phyloP scores from a whole-genome alignment of 1,140 invertebrate genomes.

The Drosophila tsacasi region DNA sequence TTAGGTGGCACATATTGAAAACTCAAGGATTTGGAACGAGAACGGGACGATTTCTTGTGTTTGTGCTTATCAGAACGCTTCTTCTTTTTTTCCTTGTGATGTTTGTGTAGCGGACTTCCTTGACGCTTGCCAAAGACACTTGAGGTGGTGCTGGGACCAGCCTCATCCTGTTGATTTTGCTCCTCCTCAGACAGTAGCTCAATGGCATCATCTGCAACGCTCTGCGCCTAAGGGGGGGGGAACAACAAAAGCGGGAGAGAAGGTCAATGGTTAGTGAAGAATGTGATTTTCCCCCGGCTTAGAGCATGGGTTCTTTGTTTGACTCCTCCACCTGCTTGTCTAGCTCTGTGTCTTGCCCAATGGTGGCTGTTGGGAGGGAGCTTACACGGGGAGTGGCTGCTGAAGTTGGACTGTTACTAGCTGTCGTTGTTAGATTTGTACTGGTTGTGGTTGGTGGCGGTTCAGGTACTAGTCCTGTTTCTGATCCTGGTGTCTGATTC shows the following conservation, averaged over 20 bases:
- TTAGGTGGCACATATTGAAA: not conserved
- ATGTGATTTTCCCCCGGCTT: not conserved
- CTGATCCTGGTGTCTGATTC: constrained; percentile 2
- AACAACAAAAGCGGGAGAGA: constrained; percentile 14
- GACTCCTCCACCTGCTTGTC: constrained; percentile 45
- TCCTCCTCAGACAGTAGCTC: not conserved
- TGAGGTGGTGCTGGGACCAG: not conserved
- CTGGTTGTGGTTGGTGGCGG: constrained; percentile 11
- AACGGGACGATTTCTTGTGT: not conserved
- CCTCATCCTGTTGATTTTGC: not conserved
- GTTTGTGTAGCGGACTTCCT: not conserved
- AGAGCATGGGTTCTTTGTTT: constrained; percentile 27
- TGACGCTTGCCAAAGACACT: constrained; percentile 1
- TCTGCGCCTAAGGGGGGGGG: constrained; percentile 8
- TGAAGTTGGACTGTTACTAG: not conserved
- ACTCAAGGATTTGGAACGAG: not conserved
- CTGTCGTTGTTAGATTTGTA: constrained; percentile 8
- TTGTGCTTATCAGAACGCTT: not conserved
- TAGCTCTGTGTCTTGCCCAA: constrained; percentile 25
- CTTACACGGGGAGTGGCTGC: constrained; percentile 14
- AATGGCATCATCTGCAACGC: not conserved
- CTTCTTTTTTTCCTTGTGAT: not conserved
- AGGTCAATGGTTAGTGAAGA: constrained; percentile 40
- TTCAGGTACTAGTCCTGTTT: constrained; percentile 9
- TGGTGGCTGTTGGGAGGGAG: not conserved